Evolutionary conservation across 2,888 invertebrate genomes (phyloP), one percentile per base, ranked within the genome.

Genomic region (Tuta absoluta): DNA sequence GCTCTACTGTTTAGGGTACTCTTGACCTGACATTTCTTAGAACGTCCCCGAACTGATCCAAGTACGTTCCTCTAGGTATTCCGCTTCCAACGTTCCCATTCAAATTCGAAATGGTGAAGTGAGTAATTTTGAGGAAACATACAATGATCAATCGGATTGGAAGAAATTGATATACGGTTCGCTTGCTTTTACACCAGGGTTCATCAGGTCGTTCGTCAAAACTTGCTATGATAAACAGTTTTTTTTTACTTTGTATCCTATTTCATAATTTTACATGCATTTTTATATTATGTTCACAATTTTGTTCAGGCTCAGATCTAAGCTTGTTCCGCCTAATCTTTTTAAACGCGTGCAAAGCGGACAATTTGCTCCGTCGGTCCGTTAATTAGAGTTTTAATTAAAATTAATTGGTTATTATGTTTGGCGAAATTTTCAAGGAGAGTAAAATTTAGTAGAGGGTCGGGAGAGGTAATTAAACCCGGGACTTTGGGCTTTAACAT

Each of bases 351-450:
- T 75, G 77, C 23, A 80, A 80, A 80, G 72, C 77, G 78, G 78
- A 76, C 81, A 85, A 88, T 87, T 88, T 86, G 83, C 81, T 72
- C 78, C 80, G 84, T 79, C 82, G 80, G 72, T 72, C 68, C 78
- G 81, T 85, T 87, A 86, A 88, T 88, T 86, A 87, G 85, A 80
- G 80, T 84, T 86, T 85, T 86, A 88, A 89, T 89, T 85, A 84
- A 86, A 84, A 89, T 89, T 87, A 87, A 89, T 89, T 81, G 86
- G 78, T 82, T 79, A 87, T 87, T 87, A 86, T 81, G 82, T 71
- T 63, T 63, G 63, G 63, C 23, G 69, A 68, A 77, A 78, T 79
- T 80, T 82, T 80, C 75, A 82, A 80, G 79, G 76, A 79, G 78
- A 77, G 53, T 62, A 76, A 77, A 79, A 75, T 73, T 74, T 76